These are phyloP conservation scores for Thymelicus lineola DNA, from an alignment of 2,888 invertebrate genomes.

Conservation along the genomic window DNA sequence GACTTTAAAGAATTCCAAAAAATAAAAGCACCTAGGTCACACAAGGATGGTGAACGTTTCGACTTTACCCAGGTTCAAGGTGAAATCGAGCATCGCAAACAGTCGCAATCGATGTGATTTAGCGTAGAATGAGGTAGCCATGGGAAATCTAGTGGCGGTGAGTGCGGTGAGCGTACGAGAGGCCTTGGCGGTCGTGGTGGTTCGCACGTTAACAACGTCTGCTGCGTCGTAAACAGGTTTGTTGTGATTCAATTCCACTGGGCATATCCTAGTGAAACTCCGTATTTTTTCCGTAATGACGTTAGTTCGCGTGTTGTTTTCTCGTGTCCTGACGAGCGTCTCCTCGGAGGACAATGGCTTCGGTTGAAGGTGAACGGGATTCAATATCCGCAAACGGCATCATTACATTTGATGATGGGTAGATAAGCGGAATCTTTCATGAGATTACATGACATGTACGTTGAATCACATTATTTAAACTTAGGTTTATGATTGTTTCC, in stretches of 20 bases:
- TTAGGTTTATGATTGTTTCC: no score
- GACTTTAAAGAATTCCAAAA: neutral
- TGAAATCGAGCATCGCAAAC: no score
- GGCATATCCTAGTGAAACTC: constrained; percentile 64
- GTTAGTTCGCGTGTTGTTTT: constrained; percentile 46
- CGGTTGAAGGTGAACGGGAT: constrained; percentile 51
- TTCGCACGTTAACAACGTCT: constrained; percentile 71
- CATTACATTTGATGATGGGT: constrained; percentile 20
- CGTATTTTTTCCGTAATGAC: constrained; percentile 60
- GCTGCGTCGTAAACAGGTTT: constrained; percentile 60
- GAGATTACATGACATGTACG: neutral
- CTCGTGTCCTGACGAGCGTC: constrained; percentile 48
- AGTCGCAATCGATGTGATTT: neutral
- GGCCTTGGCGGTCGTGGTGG: constrained; percentile 65
- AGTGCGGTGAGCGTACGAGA: constrained; percentile 60
- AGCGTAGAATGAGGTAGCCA: constrained; percentile 21
- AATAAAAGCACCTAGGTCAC: neutral
- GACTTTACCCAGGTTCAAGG: neutral
- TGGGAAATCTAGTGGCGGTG: constrained; percentile 50
- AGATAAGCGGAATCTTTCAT: constrained; percentile 4
- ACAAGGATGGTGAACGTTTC: constrained; percentile 8
- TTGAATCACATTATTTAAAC: no score
- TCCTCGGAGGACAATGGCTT: constrained; percentile 52
- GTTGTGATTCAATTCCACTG: constrained; percentile 52
- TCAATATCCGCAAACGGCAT: constrained; percentile 44